These are phyloP conservation scores for Drosophila ezoana DNA, from an alignment of 2,888 invertebrate genomes.

Conservation along the genomic window DNA sequence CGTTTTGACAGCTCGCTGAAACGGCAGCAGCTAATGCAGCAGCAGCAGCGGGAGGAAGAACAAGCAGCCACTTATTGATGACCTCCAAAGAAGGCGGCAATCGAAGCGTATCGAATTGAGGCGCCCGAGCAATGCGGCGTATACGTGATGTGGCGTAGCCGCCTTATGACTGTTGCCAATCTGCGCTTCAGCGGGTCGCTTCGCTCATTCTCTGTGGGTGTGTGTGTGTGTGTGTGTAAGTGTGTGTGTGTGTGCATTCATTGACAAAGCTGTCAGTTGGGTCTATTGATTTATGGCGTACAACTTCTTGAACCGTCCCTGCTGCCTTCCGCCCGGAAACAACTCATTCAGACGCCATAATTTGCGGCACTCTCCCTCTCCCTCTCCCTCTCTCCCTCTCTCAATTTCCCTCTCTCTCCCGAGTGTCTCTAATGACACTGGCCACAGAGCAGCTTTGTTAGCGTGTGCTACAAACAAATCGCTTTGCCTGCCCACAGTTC, in stretches of 20 bases:
- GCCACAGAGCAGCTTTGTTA: constrained; percentile 24
- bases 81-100: constrained; percentile 57
- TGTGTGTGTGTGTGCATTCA: constrained; percentile 57
- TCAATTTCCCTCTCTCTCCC: too few relatives aligned
- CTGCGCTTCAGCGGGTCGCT: constrained; percentile 22
- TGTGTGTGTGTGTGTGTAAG: too few relatives aligned
- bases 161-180: constrained; percentile 8
- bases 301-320: constrained; percentile 14
- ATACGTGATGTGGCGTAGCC: constrained; percentile 55
- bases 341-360: constrained; percentile 65
- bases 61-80: constrained; percentile 73
- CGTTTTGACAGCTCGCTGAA: constrained; percentile 55
- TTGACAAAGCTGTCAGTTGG: constrained; percentile 76
- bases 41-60: constrained; percentile 1
- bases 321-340: constrained; percentile 20
- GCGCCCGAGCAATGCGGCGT: constrained; percentile 49
- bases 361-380: constrained; percentile 53
- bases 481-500: constrained; percentile 52
- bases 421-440: constrained; percentile 52
- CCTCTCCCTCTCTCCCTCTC: constrained; percentile 1
- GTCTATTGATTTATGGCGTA: constrained; percentile 72
- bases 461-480: constrained; percentile 61
- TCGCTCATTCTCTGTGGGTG: constrained; percentile 41
- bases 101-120: constrained; percentile 45
- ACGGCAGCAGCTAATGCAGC: constrained; percentile 36